Base-by-base conservation (phyloP, 2,888 invertebrate genomes). In the Trichacis sp. region DNA sequence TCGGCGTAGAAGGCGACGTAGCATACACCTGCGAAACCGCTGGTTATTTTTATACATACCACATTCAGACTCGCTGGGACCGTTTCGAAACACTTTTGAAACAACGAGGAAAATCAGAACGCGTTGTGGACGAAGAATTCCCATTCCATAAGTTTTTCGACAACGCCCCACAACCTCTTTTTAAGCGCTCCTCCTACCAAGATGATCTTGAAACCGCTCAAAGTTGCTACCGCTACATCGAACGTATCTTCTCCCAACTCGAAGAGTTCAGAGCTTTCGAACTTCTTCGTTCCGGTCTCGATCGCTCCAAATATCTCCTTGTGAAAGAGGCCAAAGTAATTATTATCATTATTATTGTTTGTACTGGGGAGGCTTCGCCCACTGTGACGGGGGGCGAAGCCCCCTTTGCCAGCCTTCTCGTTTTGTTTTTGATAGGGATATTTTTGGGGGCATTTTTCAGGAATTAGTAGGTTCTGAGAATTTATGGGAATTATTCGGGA, bases 231-330 rank as follows among this genome's bases (percentile, higher is more conserved):
- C 88, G 91, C 86, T 43, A 42, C 42, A 95, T 99, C 63, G 92
- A 94, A 74, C 92, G 95, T 77, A 97, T 99, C 73, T 99, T 99
- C 81, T 93, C 94, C 30, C 97, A 99, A 82, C 85, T 99, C 8
- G 98, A 99, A 82, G 98, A 99, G 83, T 99, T 99, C 83, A 88
- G 98, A 49, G 98, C 99, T 0, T 99, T 99, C 85, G 99, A 99
- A 85, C 86, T 99, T 69, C 86, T 99, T 5, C 89, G 99, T 8
- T 97, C 96, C 48, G 99, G 99, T 0, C 86, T 97, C 47, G 99
- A 99, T 84, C 88, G 99, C 47, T 96, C 98, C 0, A 95, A 97
- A 78, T 99, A 99, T 85, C 87, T 99, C 57, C 87, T 99, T 52
- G 98, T 99, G 0, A 97, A 97, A 81, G 99, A 99, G 83, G 98